phyloP scores from a whole-genome alignment of 2,888 invertebrate genomes.

The Phengaris arion region DNA sequence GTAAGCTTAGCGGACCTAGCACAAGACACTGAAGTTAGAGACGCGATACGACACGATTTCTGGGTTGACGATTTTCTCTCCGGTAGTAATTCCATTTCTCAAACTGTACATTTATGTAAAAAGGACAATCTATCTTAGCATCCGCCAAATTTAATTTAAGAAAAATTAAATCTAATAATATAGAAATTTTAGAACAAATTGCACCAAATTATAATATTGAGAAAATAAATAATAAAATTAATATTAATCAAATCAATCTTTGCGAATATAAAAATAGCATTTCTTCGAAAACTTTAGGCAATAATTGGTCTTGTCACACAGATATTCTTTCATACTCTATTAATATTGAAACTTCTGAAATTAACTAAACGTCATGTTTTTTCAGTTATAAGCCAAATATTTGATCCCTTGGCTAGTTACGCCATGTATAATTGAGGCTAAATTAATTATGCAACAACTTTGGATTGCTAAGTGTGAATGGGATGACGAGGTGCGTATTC shows the following conservation, averaged over 20 bases:
- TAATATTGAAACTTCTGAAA: too few relatives aligned
- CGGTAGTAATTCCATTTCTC: not conserved
- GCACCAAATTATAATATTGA: not conserved
- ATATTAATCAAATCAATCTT: too few relatives aligned
- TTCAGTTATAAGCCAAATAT: too few relatives aligned
- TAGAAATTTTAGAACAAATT: not conserved
- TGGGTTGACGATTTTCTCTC: not conserved
- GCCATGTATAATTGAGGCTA: too few relatives aligned
- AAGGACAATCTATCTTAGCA: not conserved
- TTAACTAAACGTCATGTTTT: too few relatives aligned
- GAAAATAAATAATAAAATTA: not conserved
- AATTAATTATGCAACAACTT: too few relatives aligned
- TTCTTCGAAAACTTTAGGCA: not conserved
- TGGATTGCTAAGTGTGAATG: not conserved
- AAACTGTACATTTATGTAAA: not conserved
- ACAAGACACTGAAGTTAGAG: not conserved
- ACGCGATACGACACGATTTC: too few relatives aligned
- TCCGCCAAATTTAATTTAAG: not conserved
- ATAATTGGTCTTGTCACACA: not conserved
- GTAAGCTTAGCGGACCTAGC: not conserved
- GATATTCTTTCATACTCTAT: not conserved
- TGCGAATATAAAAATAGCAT: too few relatives aligned
- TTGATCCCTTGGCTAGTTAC: too few relatives aligned
- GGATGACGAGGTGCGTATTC: too few relatives aligned
- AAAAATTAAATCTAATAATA: slow-evolving; percentile 1